These are phyloP conservation scores for Zhuqinia jingwanae DNA, from an alignment of 2,888 invertebrate species.

Conservation along the genomic window DNA sequence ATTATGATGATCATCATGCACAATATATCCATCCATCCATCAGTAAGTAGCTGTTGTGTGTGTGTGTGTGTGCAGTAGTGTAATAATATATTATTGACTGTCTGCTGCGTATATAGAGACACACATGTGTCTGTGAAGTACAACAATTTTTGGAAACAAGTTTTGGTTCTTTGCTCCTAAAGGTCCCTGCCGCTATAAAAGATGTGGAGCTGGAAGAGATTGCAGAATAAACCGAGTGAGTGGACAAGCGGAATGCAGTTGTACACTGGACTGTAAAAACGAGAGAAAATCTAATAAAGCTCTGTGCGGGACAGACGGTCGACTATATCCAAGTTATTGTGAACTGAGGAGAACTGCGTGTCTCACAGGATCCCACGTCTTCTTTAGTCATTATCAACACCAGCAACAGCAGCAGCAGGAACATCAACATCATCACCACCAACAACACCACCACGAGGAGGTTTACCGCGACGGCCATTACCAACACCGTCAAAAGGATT, in stretches of 20 bases:
- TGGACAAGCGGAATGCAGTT: constrained; percentile 84
- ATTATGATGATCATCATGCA: constrained; percentile 23
- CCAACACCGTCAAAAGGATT: constrained; percentile 38
- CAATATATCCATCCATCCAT: too few relatives aligned
- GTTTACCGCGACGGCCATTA: constrained; percentile 53
- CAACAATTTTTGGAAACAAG: too few relatives aligned
- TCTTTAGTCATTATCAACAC: constrained; percentile 69
- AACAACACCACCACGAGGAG: constrained; percentile 40
- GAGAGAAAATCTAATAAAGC: constrained; percentile 80
- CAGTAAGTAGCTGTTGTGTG: too few relatives aligned
- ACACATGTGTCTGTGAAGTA: neutral
- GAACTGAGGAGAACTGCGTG: constrained; percentile 86
- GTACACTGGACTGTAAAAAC: constrained; percentile 83
- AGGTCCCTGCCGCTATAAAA: constrained; percentile 78
- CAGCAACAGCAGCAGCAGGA: constrained; percentile 26
- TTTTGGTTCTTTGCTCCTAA: too few relatives aligned
- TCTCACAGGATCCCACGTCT: constrained; percentile 83
- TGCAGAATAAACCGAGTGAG: constrained; percentile 83
- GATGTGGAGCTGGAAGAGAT: constrained; percentile 86
- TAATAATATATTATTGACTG: too few relatives aligned
- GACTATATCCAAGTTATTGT: constrained; percentile 86
- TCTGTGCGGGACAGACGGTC: constrained; percentile 87
- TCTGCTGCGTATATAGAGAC: neutral
- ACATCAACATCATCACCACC: constrained; percentile 27
- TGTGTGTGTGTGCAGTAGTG: too few relatives aligned